Conservation (phyloP, 2,888 invertebrate species). For the Parascotia fuliginaria region DNA sequence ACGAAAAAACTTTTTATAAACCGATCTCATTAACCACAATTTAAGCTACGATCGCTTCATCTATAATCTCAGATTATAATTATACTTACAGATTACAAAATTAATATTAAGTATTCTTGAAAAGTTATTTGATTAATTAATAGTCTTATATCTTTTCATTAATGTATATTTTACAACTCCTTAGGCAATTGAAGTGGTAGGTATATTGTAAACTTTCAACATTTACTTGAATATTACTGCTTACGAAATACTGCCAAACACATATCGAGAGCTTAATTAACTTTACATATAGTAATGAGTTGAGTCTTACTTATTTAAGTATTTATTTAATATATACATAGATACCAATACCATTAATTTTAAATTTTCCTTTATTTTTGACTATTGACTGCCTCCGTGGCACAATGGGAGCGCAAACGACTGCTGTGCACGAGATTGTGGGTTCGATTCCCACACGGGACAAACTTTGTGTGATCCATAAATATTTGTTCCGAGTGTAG, state of each 20-base stretch:
- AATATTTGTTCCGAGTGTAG: too few species aligned
- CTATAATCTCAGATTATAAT: neutral
- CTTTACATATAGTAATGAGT: neutral
- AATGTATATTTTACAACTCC: slow-evolving; percentile 14
- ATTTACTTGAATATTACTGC: neutral
- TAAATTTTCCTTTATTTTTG: too few species aligned
- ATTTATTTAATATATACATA: too few species aligned
- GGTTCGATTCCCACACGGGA: too few species aligned
- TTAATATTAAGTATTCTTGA: slow-evolving; percentile 22
- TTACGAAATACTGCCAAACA: too few species aligned
- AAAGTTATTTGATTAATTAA: slow-evolving; percentile 26
- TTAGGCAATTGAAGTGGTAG: slow-evolving; percentile 22
- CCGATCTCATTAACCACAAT: neutral
- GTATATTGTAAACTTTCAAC: neutral
- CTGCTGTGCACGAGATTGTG: too few species aligned
- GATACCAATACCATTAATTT: too few species aligned
- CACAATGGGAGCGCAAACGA: too few species aligned
- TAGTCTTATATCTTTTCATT: slow-evolving; percentile 15
- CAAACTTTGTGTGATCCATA: too few species aligned
- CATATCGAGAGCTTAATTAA: neutral
- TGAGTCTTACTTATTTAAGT: too few species aligned
- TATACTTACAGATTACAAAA: slow-evolving; percentile 21
- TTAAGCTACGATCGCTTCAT: neutral
- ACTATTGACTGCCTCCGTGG: too few species aligned
- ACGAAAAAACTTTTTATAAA: too few species aligned